Evolutionary conservation across 2,888 invertebrate genomes (phyloP), one percentile per base, ranked within the genome.

Genomic region (Leucoptera coffeella): DNA sequence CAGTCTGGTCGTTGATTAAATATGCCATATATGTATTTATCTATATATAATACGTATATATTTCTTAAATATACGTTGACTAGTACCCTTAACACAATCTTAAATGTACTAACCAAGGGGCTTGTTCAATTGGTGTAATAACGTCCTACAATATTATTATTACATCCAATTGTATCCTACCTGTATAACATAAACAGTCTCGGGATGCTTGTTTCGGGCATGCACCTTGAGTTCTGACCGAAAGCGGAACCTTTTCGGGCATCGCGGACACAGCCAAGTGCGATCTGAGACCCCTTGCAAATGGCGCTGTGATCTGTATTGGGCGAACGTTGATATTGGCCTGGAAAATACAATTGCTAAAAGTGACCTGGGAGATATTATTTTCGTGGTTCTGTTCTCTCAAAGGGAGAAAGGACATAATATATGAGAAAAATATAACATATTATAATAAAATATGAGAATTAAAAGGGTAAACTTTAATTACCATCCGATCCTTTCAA

Each of bases 261-360:
- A 65, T 12, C 54, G 48, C 2, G 40, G 37, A 37, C 71, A 71
- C 1, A 46, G 41, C 56, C 57, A 65, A 13, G 56, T 45, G 0
- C 57, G 46, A n/a, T n/a, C n/a, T n/a, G n/a, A n/a, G n/a, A n/a
- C n/a, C n/a, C n/a, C n/a, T n/a, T n/a, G n/a, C 2, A 48, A 45
- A 0, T 53, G 53, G 1, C 46, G 40, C 38, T 61, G 59, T 19
- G 51, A 51, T 2, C 58, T 35, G 0, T 53, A 47, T 29, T 59
- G 61, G 39, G 54, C 56, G 9, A 55, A 52, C 50, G 60, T 51
- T 1, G 58, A 51, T 9, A 56, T 57, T 2, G 52, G 54, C 14
- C 62, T 57, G 35, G 6, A 9, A 17, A 17, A 7, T 6, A 9
- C 6, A 17, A 9, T 17, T 17, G 17, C 6, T 17, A 6, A 17